These are phyloP conservation scores for Emydocephalus ijimae DNA, from an alignment of 2,113 vertebrate genomes.

Conservation along the genomic window DNA sequence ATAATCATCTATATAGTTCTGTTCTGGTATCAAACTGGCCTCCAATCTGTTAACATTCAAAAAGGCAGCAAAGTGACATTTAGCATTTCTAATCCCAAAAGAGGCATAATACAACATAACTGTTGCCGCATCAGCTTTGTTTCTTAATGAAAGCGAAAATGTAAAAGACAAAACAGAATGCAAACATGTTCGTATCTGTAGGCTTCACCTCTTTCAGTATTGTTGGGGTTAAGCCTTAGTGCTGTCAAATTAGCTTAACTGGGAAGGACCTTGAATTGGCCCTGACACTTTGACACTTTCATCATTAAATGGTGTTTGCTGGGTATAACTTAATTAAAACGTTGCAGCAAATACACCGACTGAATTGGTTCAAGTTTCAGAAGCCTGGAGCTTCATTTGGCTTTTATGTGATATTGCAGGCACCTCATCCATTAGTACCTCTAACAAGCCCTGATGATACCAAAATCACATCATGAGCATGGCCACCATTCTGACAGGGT, in stretches of 20 bases:
- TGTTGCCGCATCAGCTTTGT: not conserved
- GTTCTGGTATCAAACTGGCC: not conserved
- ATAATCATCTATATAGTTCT: not conserved
- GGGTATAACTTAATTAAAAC: not conserved
- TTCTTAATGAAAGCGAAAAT: not conserved
- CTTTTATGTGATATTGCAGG: not conserved
- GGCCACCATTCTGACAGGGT: not conserved
- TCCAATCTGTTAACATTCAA: not conserved
- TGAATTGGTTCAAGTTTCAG: not conserved
- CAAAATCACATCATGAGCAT: not conserved
- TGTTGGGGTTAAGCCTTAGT: not conserved
- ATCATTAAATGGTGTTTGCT: not conserved
- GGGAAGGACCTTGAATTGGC: not conserved
- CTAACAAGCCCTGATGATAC: not conserved
- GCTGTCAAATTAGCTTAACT: not conserved
- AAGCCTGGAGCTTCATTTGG: not conserved
- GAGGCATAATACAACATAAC: not conserved
- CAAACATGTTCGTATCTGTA: not conserved
- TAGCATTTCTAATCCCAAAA: not conserved
- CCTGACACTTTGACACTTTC: not conserved
- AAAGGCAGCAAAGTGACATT: not conserved
- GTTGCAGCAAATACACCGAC: not conserved
- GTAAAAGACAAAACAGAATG: not conserved
- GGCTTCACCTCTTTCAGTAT: not conserved
- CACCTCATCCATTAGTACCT: not conserved